Base-by-base conservation (phyloP, 2,797 vertebrate species). In the Argyrosomus regius region DNA sequence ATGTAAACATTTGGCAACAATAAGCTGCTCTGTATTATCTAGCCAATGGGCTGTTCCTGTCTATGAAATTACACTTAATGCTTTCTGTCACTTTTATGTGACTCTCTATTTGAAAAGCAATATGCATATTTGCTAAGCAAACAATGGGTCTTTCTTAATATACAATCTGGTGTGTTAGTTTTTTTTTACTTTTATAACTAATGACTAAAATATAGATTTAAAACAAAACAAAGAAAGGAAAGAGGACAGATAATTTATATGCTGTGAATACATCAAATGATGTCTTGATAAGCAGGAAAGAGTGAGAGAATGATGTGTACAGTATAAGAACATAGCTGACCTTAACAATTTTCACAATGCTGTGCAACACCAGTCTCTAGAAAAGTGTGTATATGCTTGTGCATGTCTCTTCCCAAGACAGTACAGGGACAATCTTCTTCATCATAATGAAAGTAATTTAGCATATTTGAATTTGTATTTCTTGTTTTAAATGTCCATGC, bases 1-100 rank as follows among this genome's bases (percentile, higher is more conserved):
- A 59, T 46, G 77, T 72, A 59, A 81, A 75, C n/a, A 64, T 1
- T 76, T 39, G 41, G 52, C 65, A 81, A 77, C 22, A 77, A 69
- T 69, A 66, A 74, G 16, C 12, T 22, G 26, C 28, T 80, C 49
- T 82, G 63, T 60, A 22, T 43, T 35, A 77, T 72, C 69, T 17
- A 59, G 22, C 17, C 20, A 45, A 54, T 28, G 5, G 45, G 18
- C 57, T 66, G 12, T 52, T 65, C 24, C 24, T 70, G 20, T 59
- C 17, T 22, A 48, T 52, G 53, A 70, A 52, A 75, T 18, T 18
- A 10, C 26, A 76, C 39, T 43, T 45, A 46, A 56, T 77, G 14
- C 9, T 56, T 82, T 74, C 41, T 77, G 43, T 43, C 22, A 43
- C 24, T 43, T 54, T 18, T 24, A 43, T 54, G n/a, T 26, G 31